Conservation (phyloP, 2,797 vertebrate genomes). For the Halcyon smyrnensis region DNA sequence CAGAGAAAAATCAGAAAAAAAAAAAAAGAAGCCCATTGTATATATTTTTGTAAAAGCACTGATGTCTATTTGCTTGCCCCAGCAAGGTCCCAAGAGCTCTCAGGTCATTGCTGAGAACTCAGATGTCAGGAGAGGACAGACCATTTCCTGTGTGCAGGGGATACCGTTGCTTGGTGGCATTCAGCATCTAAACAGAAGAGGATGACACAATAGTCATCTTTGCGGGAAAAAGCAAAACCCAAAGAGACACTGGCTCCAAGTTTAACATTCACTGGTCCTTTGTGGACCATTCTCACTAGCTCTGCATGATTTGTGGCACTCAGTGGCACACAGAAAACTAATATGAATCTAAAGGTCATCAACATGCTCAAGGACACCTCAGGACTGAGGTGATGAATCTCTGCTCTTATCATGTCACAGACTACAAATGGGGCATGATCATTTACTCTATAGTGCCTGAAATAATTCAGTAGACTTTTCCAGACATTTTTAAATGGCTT, state of each 20-base stretch:
- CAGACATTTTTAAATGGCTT: neutral
- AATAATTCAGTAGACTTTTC: neutral
- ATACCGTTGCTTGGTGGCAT: neutral
- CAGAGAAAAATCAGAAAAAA: neutral
- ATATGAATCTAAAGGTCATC: neutral
- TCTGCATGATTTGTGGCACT: neutral
- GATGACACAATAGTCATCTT: neutral
- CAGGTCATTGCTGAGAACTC: neutral
- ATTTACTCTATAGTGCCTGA: neutral
- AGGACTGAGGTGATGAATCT: neutral
- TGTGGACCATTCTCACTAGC: neutral
- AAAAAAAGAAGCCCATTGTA: neutral
- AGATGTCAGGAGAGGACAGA: neutral
- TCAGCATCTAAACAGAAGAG: neutral
- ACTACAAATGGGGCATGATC: neutral
- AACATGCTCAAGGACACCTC: neutral
- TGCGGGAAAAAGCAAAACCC: neutral
- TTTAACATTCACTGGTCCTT: neutral
- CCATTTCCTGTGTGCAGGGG: accelerated
- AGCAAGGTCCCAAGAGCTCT: neutral
- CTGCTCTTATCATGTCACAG: neutral
- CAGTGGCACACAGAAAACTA: neutral
- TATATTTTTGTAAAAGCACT: neutral
- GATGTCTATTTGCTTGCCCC: neutral
- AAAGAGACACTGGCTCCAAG: neutral